Base-by-base conservation (phyloP, 2,797 vertebrate genomes). In the Gymnothorax reevesii region DNA sequence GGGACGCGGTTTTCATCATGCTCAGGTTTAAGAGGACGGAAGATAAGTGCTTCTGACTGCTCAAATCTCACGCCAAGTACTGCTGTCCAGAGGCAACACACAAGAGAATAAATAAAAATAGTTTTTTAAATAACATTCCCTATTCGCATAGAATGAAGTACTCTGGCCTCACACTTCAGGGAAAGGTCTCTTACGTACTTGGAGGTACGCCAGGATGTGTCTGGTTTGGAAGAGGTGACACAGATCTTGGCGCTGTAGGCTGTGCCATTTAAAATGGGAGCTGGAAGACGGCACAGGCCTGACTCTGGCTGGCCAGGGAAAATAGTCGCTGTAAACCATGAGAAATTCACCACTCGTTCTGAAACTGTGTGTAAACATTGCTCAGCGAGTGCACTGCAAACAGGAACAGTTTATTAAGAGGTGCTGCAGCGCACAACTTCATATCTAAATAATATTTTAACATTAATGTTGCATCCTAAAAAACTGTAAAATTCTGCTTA, bases 1-100 rank as follows among this genome's bases (percentile, higher is more conserved):
- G 55, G 33, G 22, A 57, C 57, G 22, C 22, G 13, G 55, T 15
- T 59, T 33, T 59, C 80, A 59, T 57, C 55, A 59, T 7, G 27
- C 54, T 33, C 80, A 3, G n/a, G 80, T 57, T 57, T 27, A 15
- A 83, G 59, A 25, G 1, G 54, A 15, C 55, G 25, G n/a, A 57
- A 59, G 80, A 83, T 83, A 83, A 83, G 22, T 25, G 25, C 20
- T 17, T 33, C 80, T 83, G 49, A 82, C 54, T 82, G 80, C 33
- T 15, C 33, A 57, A 25, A 57, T 83, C 54, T 83, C 57, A 27
- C 57, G 12, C 80, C n/a, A 20, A 12, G 54, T 57, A 49, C 52
- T 5, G 2, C 17, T 13, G 49, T 79, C 54, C 17, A 2, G 20
- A 6, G 75, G n/a, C 27, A 73, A 73, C 69, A 73, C 7, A 6